Conservation (phyloP, 2,888 invertebrate genomes). For the Helicoverpa assulta region DNA sequence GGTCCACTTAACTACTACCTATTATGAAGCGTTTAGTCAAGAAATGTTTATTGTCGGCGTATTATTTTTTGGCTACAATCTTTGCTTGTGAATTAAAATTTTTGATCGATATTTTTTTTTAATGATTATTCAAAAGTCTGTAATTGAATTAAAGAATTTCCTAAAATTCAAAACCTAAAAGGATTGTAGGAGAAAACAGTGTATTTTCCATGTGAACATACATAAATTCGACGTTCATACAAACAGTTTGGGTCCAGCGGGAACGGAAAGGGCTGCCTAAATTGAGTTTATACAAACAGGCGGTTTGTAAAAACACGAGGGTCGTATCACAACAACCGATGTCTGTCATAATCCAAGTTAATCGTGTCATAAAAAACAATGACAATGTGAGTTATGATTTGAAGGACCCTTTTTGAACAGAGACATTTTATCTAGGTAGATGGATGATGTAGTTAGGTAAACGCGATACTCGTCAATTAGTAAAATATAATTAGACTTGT, state of each 20-base stretch:
- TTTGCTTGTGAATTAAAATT: background rate
- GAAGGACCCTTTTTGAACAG: conserved; percentile 19
- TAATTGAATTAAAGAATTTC: no score
- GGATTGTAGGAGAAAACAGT: conserved; percentile 13
- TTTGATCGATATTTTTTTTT: no score
- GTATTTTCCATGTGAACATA: conserved; percentile 26
- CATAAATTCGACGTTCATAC: conserved; percentile 23
- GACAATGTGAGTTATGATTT: conserved; percentile 51
- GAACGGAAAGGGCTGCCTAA: conserved; percentile 43
- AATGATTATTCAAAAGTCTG: no score
- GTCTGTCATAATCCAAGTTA: conserved; percentile 43
- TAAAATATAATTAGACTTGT: conserved; percentile 36
- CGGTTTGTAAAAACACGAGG: conserved; percentile 53
- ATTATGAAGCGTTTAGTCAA: conserved; percentile 23
- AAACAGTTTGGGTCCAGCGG: conserved; percentile 33
- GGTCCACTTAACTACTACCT: conserved; percentile 44
- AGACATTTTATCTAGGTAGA: conserved; percentile 19
- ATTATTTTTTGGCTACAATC: conserved; percentile 17
- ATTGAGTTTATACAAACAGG: conserved; percentile 52
- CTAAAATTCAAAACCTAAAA: background rate
- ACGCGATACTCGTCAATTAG: conserved; percentile 48
- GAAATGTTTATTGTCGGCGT: conserved; percentile 1
- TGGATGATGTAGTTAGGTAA: conserved; percentile 3
- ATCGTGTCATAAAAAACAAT: conserved; percentile 42
- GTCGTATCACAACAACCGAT: conserved; percentile 43